Base-by-base conservation (phyloP, 2,888 invertebrate genomes). In the Formica aserva region DNA sequence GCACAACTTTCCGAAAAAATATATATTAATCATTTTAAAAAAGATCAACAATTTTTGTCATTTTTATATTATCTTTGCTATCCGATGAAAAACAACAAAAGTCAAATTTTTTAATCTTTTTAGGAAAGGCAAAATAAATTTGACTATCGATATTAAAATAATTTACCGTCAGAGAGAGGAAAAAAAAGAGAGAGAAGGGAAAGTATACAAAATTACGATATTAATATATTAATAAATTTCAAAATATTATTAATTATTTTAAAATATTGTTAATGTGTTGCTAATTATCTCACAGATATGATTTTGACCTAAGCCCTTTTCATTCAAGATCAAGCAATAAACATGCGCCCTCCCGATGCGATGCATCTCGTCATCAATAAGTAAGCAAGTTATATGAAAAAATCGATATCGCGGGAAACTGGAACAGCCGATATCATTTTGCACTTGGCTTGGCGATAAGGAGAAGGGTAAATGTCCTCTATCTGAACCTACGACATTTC, bases 391-490 rank as follows among this genome's bases (percentile, higher is more conserved):
- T 35, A 57, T 18, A 65, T 18, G 26, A 63, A 63, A 32, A 76
- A 65, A 76, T 76, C 65, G 48, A 65, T 76, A 52, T 63, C 48
- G n/a, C 8, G 6, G 22, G 11, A 3, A 26, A 26, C 45, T 52
- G 15, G 75, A 75, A 65, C 63, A 48, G 35, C 65, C 48, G 35
- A 63, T 76, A 76, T 52, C 65, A 65, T 76, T 65, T 65, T 38
- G 60, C 45, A 11, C 63, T 52, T n/a, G 29, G 15, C 62, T 13
- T 15, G 32, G 6, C 32, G 75, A 32, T 26, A 35, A n/a, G 48
- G n/a, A 52, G 75, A 48, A 48, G 32, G 75, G 75, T 76, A 76
- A 76, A 76, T 76, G 65, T 76, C 75, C 63, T 48, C 75, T 48
- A 76, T 63, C 75, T 32, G 63, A 63, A 65, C 26, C 75, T 32